phyloP scores from a whole-genome alignment of 2,888 invertebrate genomes.

The Ochropleura leucogaster region DNA sequence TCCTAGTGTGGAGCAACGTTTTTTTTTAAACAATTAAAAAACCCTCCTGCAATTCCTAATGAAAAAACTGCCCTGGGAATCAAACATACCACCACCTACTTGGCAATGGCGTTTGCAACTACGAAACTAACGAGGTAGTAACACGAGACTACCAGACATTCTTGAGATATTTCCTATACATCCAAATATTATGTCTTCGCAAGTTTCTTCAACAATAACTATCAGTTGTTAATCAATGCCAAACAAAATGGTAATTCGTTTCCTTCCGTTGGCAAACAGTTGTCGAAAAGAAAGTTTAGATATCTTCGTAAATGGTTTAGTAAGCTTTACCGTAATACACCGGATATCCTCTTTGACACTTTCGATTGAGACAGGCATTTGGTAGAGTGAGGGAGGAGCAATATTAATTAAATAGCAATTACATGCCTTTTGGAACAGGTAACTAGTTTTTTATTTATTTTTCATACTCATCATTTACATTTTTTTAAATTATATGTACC shows the following conservation, averaged over 20 bases:
- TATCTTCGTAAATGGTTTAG: slow-evolving; percentile 6
- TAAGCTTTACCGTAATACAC: slow-evolving; percentile 39
- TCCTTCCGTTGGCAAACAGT: slow-evolving; percentile 22
- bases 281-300: slow-evolving; percentile 38
- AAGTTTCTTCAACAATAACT: background rate
- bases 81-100: too few species aligned
- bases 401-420: slow-evolving; percentile 14
- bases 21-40: too few species aligned
- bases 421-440: background rate
- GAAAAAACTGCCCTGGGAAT: too few species aligned
- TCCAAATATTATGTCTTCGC: background rate
- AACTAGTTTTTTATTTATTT: too few species aligned
- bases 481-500: too few species aligned
- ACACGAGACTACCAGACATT: background rate
- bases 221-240: slow-evolving; percentile 36
- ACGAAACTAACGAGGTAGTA: too few species aligned
- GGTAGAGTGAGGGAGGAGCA: too few species aligned
- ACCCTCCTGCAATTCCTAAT: too few species aligned
- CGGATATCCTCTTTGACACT: slow-evolving; percentile 63
- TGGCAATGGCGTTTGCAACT: too few species aligned
- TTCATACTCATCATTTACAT: too few species aligned
- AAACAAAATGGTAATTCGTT: slow-evolving; percentile 42
- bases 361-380: slow-evolving; percentile 1
- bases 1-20: too few species aligned
- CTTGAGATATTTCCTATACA: background rate